Base-by-base conservation (phyloP, 1,140 invertebrate species). In the Pseudachorutes palmiensis region DNA sequence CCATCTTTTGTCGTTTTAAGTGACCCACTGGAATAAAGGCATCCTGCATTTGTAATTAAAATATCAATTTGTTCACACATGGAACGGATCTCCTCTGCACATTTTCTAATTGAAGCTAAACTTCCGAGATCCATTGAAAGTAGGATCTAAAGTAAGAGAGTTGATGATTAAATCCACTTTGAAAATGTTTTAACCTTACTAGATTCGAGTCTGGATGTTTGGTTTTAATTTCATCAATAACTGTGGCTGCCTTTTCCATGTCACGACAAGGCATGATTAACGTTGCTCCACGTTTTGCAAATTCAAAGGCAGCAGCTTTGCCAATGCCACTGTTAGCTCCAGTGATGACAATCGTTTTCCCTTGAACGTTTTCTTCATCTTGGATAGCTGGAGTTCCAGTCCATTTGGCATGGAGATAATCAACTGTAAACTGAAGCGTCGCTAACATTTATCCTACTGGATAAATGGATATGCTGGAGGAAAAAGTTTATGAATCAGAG, bases 61-160 rank as follows among this genome's bases (percentile, higher is more conserved):
- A 90, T 78, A 74, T 90, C 82, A 41, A 90, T 84, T 73, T 83
- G 79, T 41, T 80, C 60, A 76, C 87, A 83, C 0, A 78, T 82
- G 2, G 81, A 76, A 19, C 82, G 74, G 1, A 92, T 77, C 30
- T 82, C 79, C 55, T 83, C 77, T 16, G 85, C 87, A 75, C 88
- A 92, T 69, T 84, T 78, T 65, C 84, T 78, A 0, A 94, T 83
- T 28, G 89, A 92, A 29, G 82, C 79, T 9, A 92, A 78, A 12
- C 85, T 91, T 1, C 81, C 77, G 0, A 94, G 80, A 78, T 92
- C 86, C 49, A 91, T 80, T 73, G 85, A 28, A 26, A 49, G 1
- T 24, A 64, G 24, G 24, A 5, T 26, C 45, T 64, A n/a, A n/a
- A n/a, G n/a, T n/a, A n/a, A 57, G 3, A 14, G 51, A 57, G 24